Conservation (phyloP, 2,797 vertebrate species). For the Sternarchorhynchus goeldii region DNA sequence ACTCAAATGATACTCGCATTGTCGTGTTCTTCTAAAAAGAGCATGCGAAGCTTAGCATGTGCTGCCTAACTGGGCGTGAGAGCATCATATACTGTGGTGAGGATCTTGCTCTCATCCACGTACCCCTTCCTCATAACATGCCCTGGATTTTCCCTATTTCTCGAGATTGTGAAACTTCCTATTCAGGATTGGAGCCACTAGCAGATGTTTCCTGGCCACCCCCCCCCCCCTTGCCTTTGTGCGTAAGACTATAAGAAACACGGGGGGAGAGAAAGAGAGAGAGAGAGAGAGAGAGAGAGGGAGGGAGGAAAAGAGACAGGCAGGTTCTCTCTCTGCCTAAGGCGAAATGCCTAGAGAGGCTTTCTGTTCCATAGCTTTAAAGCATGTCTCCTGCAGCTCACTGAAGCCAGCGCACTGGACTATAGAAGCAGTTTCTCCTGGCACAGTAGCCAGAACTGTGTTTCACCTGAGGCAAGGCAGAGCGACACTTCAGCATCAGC, state of each 20-base stretch:
- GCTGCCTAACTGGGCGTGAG: no score
- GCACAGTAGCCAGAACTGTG: constrained; percentile 1
- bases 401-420: neutral
- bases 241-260: constrained; percentile 20
- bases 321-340: constrained; percentile 52
- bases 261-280: constrained; percentile 52
- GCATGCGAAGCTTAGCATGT: no score
- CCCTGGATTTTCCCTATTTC: constrained; percentile 74
- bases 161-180: constrained; percentile 89
- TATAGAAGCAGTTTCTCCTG: neutral
- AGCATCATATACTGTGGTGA: no score
- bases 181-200: constrained; percentile 80
- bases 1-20: no score
- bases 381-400: constrained; percentile 27
- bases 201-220: constrained; percentile 91
- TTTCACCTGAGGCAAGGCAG: constrained; percentile 12
- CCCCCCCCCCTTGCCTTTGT: constrained; percentile 55
- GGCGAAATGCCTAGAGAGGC: constrained; percentile 44
- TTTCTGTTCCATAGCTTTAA: constrained; percentile 48
- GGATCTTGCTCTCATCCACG: constrained; percentile 27
- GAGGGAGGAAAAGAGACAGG: constrained; percentile 20
- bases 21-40: no score
- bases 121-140: constrained; percentile 61
- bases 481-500: neutral
- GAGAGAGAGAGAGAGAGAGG: constrained; percentile 33